Percentiles rank a stretch among this genome's conserved stretches.
Evolutionary conservation across 2,113 vertebrate species (phyloP).

Genomic region (Calonectris borealis): DNA sequence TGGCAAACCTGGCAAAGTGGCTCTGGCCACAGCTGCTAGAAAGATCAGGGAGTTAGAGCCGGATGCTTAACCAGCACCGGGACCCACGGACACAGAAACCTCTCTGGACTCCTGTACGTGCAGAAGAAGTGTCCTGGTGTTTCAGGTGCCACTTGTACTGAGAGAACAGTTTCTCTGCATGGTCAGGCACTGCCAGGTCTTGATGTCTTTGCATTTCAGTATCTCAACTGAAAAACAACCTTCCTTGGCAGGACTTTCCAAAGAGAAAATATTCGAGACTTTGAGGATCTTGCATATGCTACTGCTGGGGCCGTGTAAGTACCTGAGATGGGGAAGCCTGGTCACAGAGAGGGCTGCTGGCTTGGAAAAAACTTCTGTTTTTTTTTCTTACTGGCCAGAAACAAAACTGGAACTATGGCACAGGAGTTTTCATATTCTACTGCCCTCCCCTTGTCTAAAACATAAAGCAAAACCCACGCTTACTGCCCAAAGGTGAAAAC

Average conservation of each 20-base stretch:
- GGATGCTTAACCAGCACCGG: neutral
- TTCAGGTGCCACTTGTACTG: neutral
- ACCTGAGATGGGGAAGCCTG: neutral
- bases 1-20: neutral
- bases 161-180: neutral
- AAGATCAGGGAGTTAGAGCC: neutral
- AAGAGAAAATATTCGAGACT: neutral
- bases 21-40: neutral
- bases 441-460: neutral
- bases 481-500: neutral
- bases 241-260: neutral
- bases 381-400: neutral
- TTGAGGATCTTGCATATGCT: neutral
- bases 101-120: neutral
- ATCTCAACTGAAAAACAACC: neutral
- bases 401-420: neutral
- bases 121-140: neutral
- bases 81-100: rapidly evolving
- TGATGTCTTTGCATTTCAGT: neutral
- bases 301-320: neutral
- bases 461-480: neutral
- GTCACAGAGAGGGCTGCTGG: neutral
- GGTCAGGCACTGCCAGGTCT: neutral
- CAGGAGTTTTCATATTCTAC: neutral
- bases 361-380: neutral